These are phyloP conservation scores for Phrynocephalus versicolor DNA, from an alignment of 2,113 vertebrate species.

Conservation along the genomic window DNA sequence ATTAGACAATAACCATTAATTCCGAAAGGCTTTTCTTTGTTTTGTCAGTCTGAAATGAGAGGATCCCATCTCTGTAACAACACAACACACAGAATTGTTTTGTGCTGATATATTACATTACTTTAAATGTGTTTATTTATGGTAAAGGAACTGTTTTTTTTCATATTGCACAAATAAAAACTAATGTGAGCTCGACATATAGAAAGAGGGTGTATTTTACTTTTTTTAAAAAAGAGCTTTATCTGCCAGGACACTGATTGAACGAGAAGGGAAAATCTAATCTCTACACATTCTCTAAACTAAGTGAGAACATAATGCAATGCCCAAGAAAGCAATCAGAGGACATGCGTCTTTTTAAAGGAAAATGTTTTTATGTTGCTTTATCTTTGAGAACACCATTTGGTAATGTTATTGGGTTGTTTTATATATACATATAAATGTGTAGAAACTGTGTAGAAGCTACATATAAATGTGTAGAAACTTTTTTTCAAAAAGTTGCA, in stretches of 20 bases:
- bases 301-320: slow-evolving; percentile 63
- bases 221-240: slow-evolving; percentile 24
- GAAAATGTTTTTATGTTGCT: slow-evolving; percentile 64
- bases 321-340: slow-evolving; percentile 67
- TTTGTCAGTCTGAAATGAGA: neutral
- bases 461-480: too few relatives aligned
- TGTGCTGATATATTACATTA: neutral
- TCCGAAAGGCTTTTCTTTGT: neutral
- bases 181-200: slow-evolving; percentile 21
- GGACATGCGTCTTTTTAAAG: slow-evolving; percentile 32
- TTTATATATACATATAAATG: too few relatives aligned
- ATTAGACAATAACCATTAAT: neutral
- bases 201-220: slow-evolving; percentile 10
- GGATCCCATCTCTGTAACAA: neutral
- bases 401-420: too few relatives aligned
- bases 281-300: slow-evolving; percentile 69
- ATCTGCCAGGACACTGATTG: slow-evolving; percentile 48
- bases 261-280: slow-evolving; percentile 51
- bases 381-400: slow-evolving; percentile 59
- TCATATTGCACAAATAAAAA: slow-evolving; percentile 14
- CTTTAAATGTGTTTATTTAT: neutral
- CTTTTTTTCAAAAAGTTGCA: too few relatives aligned
- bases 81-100: neutral
- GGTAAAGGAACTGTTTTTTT: neutral
- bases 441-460: too few relatives aligned